Conservation (phyloP, 2,888 invertebrate genomes). For the Rapana venosa region DNA sequence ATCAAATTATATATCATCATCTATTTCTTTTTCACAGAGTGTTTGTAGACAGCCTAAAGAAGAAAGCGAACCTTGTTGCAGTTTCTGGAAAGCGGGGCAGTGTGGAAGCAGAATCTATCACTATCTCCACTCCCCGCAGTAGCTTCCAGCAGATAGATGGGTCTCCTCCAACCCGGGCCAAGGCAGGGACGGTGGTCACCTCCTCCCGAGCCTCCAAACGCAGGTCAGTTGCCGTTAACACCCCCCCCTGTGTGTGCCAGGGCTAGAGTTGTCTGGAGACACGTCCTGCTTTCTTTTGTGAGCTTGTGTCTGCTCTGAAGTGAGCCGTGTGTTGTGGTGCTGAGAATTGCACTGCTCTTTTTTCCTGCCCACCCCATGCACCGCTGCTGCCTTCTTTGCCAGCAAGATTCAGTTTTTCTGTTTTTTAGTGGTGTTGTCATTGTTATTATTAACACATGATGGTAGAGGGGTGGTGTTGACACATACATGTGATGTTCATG, state of each 20-base stretch:
- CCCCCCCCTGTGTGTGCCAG: neutral
- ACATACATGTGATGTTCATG: too few species aligned
- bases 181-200: conserved; percentile 93
- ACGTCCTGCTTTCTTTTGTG: neutral
- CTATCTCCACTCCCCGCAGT: conserved; percentile 82
- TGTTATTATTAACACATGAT: too few species aligned
- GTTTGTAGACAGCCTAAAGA: too few species aligned
- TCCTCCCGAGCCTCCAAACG: conserved; percentile 92
- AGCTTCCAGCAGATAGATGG: conserved; percentile 78
- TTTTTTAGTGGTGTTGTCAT: neutral
- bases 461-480: too few species aligned
- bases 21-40: too few species aligned
- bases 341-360: neutral
- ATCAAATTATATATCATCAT: too few species aligned
- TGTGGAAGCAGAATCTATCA: conserved; percentile 71
- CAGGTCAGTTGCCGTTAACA: conserved; percentile 82
- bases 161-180: conserved; percentile 78
- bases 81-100: conserved; percentile 71
- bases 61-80: conserved; percentile 27
- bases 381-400: too few species aligned
- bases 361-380: neutral
- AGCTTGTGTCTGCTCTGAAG: neutral
- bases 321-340: neutral
- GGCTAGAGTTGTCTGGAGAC: neutral
- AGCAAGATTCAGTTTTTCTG: neutral